Evolutionary conservation across 2,888 invertebrate species (phyloP), one percentile per base, ranked within the genome.

Genomic region (Sminthurinus aureus): DNA sequence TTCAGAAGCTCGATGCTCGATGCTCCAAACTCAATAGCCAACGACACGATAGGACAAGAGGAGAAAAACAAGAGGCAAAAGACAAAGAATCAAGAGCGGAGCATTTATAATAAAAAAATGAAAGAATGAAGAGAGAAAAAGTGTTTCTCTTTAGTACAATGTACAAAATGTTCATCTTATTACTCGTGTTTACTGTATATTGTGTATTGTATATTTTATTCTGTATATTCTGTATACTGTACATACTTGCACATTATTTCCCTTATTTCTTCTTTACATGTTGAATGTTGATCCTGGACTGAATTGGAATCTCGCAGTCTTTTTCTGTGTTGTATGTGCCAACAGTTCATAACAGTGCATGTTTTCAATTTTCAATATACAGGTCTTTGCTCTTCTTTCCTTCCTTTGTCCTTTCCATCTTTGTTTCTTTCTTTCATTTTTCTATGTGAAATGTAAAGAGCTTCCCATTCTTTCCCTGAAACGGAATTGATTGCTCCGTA

Each of bases 401-500:
- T 77, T 82, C 77, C 1, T 77, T 71, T 66, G 22, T 69, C 71
- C 26, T n/a, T 50, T 73, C 26, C 20, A 22, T 8, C 15, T 1
- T 38, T 76, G 22, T 74, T 52, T 8, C 15, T 1, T 38, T 76
- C 50, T 74, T 50, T 67, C 67, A 38, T n/a, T 50, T 73, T 15
- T 50, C 24, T 8, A n/a, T n/a, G n/a, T n/a, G n/a, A n/a, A n/a
- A n/a, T n/a, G n/a, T n/a, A n/a, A 13, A 50, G 11, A 77, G 77
- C 77, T 77, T 82, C 58, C 82, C 69, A 71, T 82, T 77, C 77
- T 77, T 73, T 76, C 69, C 73, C 77, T 84, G 76, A 84, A 73
- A 58, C 20, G 84, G 38, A 84, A 83, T 83, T 84, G 84, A 84
- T 84, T 84, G 84, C 84, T 84, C 69, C 77, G 82, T 84, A 84